Evolutionary conservation across 1,140 invertebrate genomes (phyloP), one percentile per base, ranked within the genome.

Genomic region (Drosophila kepulauana): DNA sequence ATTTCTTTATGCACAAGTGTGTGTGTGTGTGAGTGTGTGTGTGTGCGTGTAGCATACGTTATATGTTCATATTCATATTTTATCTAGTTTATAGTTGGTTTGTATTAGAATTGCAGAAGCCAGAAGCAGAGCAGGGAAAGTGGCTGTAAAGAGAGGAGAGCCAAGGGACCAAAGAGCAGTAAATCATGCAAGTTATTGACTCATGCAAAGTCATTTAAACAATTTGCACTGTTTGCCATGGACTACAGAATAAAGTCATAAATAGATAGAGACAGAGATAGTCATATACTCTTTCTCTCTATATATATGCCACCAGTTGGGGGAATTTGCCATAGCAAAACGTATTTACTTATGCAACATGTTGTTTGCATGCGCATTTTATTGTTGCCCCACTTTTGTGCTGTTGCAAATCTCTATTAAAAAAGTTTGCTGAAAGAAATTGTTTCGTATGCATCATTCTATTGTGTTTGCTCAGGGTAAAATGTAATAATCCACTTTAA

Each of bases 151-250:
- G 20, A 28, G 71, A 41, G 20, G 35, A 64, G 51, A 13, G 35
- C 35, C 20, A 33, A 48, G 38, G 28, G 41, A 43, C 25, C 16
- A 54, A 51, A 71, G 61, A 52, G 76, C 52, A 76, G 62, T 79
- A 79, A 79, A 79, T 79, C 77, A 76, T 76, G 63, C 67, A 75
- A 79, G 58, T 76, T 79, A 79, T 79, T 79, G 77, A 79, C 73
- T 79, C 77, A 76, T 66, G 58, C 77, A 76, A 79, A 79, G 67
- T 76, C 67, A 79, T 79, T 79, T 79, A 79, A 79, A 79, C 73
- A 79, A 79, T 79, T 79, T 79, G 57, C 72, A 65, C 72, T 75
- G 76, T 78, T 78, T 78, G 67, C 71, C 69, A 75, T 75, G 62
- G 62, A 78, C 72, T 59, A 38, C 52, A 75, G 16, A 62, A 66